Evolutionary conservation across 2,888 invertebrate species (phyloP), one percentile per base, ranked within the genome.

Genomic region (Fabriciana adippe): DNA sequence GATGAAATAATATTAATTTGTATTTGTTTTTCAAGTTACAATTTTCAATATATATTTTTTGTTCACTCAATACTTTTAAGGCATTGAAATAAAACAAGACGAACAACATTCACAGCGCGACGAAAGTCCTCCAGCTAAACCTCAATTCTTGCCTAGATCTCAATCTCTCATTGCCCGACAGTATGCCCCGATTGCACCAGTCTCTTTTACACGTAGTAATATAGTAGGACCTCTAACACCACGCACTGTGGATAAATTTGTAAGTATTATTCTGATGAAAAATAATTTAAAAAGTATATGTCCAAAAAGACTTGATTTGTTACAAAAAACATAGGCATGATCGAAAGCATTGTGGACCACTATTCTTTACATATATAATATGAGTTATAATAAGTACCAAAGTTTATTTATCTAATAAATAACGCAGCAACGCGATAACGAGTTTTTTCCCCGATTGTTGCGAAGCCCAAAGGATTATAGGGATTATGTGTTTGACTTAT

Each of bases 121-220:
- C 67, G 89, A 90, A 67, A 90, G 89, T 70, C 89, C 88, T 6
- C 88, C 89, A 35, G 84, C 86, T 0, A 80, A 82, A 47, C 89
- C 90, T 15, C 86, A 88, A 64, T 90, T 90, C 68, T 66, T 89
- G 56, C 75, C 83, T 0, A 80, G 85, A 41, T 73, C 81, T 35
- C 76, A 81, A 1, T 48, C 72, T 8, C 68, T 79, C 47, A 50
- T 78, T 5, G 77, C 80, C 2, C 82, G 83, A 8, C 90, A 92
- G 69, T 89, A 83, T 74, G 90, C 88, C 6, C 89, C 91, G 1
- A 83, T 90, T 64, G 78, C 84, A n/a, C 81, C 86, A 0, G 90
- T 91, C 6, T 81, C 81, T 3, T 91, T 91, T 72, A 81, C 81
- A n/a, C 81, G 76, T 15, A 79, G 79, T 54, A 64, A 77, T 45